These are phyloP conservation scores for Stylophora pistillata DNA, from an alignment of 64 coral and sea anemone species.

Conservation along the genomic window DNA sequence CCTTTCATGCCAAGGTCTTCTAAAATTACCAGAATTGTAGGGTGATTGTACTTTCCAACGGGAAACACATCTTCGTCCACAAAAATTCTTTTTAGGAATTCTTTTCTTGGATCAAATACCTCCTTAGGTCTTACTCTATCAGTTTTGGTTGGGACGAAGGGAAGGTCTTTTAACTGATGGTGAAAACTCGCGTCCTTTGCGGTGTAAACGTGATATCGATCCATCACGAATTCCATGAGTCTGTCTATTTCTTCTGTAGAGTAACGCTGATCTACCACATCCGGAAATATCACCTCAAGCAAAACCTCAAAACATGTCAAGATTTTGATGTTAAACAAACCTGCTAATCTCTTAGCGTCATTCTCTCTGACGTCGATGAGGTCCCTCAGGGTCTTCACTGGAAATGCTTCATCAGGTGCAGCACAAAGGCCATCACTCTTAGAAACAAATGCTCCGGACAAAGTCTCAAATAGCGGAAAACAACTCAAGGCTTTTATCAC, in stretches of 20 bases:
- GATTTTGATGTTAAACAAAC: background rate
- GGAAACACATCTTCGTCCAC: conserved; percentile 22
- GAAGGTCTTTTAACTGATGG: background rate
- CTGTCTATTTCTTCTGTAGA: background rate
- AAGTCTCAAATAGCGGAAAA: conserved; percentile 49
- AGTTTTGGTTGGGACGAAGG: background rate
- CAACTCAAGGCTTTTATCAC: background rate
- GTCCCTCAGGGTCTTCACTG: background rate
- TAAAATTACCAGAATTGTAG: conserved; percentile 3
- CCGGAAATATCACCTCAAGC: background rate
- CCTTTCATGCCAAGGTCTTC: conserved; percentile 39
- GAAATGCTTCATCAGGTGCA: background rate
- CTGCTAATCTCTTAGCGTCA: background rate
- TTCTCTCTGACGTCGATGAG: background rate
- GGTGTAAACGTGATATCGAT: conserved; percentile 14
- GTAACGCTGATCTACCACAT: background rate
- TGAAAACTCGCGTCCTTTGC: background rate
- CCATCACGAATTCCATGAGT: conserved; percentile 33
- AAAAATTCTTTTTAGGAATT: background rate
- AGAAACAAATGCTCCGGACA: background rate
- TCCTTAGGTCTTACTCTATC: background rate
- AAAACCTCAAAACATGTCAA: background rate
- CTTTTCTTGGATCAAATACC: conserved; percentile 19
- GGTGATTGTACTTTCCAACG: background rate
- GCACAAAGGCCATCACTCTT: background rate